These are phyloP conservation scores for Tupiocoris notatus DNA, from an alignment of 2,888 invertebrate genomes.

Conservation along the genomic window DNA sequence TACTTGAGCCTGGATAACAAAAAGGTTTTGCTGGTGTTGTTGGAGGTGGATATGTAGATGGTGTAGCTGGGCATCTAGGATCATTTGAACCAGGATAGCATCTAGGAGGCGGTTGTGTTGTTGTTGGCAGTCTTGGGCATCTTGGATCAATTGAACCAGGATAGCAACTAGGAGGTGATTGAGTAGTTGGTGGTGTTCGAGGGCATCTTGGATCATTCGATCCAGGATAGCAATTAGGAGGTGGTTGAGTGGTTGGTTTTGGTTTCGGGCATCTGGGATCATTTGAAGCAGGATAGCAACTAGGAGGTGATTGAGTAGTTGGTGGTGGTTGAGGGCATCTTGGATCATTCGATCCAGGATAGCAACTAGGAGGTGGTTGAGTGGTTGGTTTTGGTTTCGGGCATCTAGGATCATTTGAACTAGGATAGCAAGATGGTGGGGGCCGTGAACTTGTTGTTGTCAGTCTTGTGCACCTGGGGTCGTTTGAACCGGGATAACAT, in stretches of 20 bases:
- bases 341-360: constrained; percentile 52
- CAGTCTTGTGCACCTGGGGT: constrained; percentile 53
- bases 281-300: constrained; percentile 53
- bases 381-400: constrained; percentile 50
- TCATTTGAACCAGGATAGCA: constrained; percentile 52
- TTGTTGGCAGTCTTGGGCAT: constrained; percentile 48
- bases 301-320: constrained; percentile 50
- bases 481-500: constrained; percentile 53
- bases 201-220: constrained; percentile 1
- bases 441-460: constrained; percentile 47
- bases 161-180: constrained; percentile 42
- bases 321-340: constrained; percentile 53
- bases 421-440: constrained; percentile 45
- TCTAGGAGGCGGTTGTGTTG: constrained; percentile 28
- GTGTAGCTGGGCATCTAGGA: constrained; percentile 53
- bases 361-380: neutral
- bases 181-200: constrained; percentile 44
- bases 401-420: constrained; percentile 50
- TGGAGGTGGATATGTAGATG: constrained; percentile 50
- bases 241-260: constrained; percentile 48
- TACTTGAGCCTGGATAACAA: constrained; percentile 44
- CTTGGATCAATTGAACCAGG: constrained; percentile 50
- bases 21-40: constrained; percentile 53
- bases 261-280: constrained; percentile 47
- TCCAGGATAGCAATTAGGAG: constrained; percentile 53